Conservation (phyloP, 2,113 vertebrate species). For the Aegotheles bennettii region DNA sequence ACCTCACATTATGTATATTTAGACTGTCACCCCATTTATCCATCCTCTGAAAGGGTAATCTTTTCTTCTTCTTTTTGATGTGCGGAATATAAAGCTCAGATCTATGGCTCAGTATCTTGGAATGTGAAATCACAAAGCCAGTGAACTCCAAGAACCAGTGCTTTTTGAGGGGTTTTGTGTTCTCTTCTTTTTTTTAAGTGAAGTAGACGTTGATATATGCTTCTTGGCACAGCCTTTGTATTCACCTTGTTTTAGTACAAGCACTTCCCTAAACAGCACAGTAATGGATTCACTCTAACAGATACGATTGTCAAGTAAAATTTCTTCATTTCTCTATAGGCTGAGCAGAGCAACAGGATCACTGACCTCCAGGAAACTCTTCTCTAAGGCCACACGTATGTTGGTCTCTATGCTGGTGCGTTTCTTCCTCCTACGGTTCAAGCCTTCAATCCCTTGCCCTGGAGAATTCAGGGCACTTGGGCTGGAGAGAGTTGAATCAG, state of each 20-base stretch:
- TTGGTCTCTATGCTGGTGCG: constrained; percentile 99
- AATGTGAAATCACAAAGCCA: neutral
- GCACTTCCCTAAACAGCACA: neutral
- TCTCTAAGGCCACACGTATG: constrained; percentile 99
- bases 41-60: neutral
- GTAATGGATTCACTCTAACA: neutral
- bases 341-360: neutral
- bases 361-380: constrained; percentile 98
- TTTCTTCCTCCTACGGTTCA: constrained; percentile 98
- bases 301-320: neutral
- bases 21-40: neutral
- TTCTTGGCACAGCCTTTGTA: neutral
- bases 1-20: neutral
- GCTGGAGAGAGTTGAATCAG: constrained; percentile 93
- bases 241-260: neutral
- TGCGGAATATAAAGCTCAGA: neutral
- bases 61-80: neutral
- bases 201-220: rapidly evolving
- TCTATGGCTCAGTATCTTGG: neutral
- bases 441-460: constrained; percentile 90
- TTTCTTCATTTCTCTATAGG: neutral
- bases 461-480: constrained; percentile 93
- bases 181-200: neutral
- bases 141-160: neutral
- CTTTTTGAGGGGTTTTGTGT: neutral